These are phyloP conservation scores for Dermatemys mawii DNA, from an alignment of 2,113 vertebrate genomes.

Conservation along the genomic window DNA sequence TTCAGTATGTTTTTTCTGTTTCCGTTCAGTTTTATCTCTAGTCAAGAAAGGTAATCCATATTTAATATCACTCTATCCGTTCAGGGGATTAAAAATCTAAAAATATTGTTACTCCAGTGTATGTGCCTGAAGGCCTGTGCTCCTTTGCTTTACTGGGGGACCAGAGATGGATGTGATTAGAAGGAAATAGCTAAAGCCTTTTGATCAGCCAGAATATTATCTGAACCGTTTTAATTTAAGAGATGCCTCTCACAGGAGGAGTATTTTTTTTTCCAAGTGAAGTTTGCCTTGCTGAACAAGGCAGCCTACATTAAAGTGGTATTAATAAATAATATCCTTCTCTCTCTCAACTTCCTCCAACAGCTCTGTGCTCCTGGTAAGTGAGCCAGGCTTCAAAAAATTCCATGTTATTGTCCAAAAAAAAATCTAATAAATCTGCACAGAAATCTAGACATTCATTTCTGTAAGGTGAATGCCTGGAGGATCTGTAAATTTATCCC, in stretches of 20 bases:
- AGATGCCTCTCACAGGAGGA: slow-evolving; percentile 59
- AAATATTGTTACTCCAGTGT: slow-evolving; percentile 74
- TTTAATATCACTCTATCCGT: slow-evolving; percentile 73
- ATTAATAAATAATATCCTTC: slow-evolving; percentile 74
- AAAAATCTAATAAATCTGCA: neutral
- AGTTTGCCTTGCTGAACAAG: slow-evolving; percentile 66
- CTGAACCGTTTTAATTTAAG: slow-evolving; percentile 76
- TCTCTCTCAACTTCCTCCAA: neutral
- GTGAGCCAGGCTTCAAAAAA: slow-evolving; percentile 27
- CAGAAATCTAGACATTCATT: neutral
- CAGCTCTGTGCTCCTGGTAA: slow-evolving; percentile 5
- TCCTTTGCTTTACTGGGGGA: slow-evolving; percentile 58
- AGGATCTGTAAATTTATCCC: neutral
- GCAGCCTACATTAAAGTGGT: slow-evolving; percentile 51
- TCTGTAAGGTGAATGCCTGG: neutral
- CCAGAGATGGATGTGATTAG: slow-evolving; percentile 64
- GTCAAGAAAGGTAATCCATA: slow-evolving; percentile 65
- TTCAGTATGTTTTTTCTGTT: slow-evolving; percentile 37
- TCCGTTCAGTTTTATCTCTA: slow-evolving; percentile 68
- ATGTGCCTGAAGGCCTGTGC: slow-evolving; percentile 18
- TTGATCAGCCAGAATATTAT: slow-evolving; percentile 74
- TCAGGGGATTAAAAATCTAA: slow-evolving; percentile 71
- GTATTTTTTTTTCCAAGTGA: slow-evolving; percentile 63
- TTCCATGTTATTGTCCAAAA: slow-evolving; percentile 42
- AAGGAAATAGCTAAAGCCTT: slow-evolving; percentile 75